Evolutionary conservation across 2,113 vertebrate genomes (phyloP), one percentile per base, ranked within the genome.

Genomic region (Phalacrocorax brasilianus): DNA sequence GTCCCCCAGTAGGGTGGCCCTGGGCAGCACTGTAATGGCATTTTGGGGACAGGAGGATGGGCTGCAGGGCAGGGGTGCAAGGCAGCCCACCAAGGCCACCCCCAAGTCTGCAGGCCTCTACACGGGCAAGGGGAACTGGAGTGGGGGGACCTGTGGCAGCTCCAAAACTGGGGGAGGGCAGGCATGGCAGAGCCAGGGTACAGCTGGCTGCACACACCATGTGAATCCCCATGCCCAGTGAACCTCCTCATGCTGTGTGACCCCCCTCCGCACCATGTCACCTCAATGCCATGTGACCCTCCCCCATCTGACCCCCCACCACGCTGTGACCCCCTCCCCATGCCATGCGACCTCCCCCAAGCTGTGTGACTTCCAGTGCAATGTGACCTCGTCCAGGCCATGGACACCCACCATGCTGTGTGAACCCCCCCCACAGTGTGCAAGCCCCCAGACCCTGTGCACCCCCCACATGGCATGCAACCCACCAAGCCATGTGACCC

Each of bases 1-100:
- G 20, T 38, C n/a, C 27, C 27, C 23, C 0, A 0, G 33, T 56
- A 76, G 9, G 4, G 38, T 62, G 55, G 18, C 53, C 32, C 16
- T n/a, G 18, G 18, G 32, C 26, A 59, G 32, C 45, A 38, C 33
- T 30, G 30, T 33, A 32, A 23, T 0, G 1, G 35, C 1, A 1
- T 44, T 58, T 17, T 38, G 52, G 58, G 66, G 44, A 32, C 35
- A 66, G 52, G 12, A 33, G 8, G 52, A 42, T 35, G 17, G n/a
- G 20, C 8, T 8, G 5, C 28, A 65, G 49, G 45, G 49, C 56
- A 42, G 24, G 53, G 45, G 30, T 5, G 6, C 58, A 73, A 33
- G n/a, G 38, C 62, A 52, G 22, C 22, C 30, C 33, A 30, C 7
- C 50, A 72, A 71, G 18, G 30, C 26, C 32, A 49, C 16, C 6